These are phyloP conservation scores for Asteroscopus sphinx DNA, from an alignment of 2,888 invertebrate genomes.

Conservation along the genomic window DNA sequence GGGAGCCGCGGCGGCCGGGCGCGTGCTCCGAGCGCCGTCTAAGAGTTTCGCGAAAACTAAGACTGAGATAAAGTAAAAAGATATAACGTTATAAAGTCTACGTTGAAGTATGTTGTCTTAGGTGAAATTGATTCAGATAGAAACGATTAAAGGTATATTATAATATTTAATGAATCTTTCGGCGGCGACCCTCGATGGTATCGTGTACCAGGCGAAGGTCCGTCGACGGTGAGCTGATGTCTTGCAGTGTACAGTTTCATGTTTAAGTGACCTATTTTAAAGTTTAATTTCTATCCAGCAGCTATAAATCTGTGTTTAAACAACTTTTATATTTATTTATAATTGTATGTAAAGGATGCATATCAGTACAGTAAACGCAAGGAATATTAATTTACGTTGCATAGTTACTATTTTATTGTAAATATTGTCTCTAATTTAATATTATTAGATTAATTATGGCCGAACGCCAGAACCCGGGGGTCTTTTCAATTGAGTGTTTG, in stretches of 20 bases:
- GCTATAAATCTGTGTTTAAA: conserved; percentile 87
- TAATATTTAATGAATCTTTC: conserved; percentile 87
- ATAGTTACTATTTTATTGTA: conserved; percentile 88
- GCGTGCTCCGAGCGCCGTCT: conserved; percentile 83
- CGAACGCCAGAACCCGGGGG: conserved; percentile 82
- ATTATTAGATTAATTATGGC: conserved; percentile 85
- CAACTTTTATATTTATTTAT: conserved; percentile 89
- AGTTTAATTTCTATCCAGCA: conserved; percentile 86
- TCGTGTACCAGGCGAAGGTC: conserved; percentile 47
- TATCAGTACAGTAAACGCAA: conserved; percentile 87
- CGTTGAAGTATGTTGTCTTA: conserved; percentile 87
- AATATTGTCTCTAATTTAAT: conserved; percentile 88
- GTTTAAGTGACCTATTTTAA: conserved; percentile 84
- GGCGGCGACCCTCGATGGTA: conserved; percentile 48
- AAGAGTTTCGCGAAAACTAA: conserved; percentile 88
- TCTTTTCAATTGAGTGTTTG: conserved; percentile 88
- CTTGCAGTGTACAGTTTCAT: conserved; percentile 85
- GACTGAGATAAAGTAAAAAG: conserved; percentile 88
- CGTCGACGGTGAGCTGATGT: conserved; percentile 70
- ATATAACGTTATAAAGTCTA: conserved; percentile 87
- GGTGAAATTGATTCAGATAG: conserved; percentile 89
- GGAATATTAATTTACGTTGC: conserved; percentile 85
- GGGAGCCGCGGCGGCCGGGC: conserved; percentile 69
- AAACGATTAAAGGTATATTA: conserved; percentile 84
- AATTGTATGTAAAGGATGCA: conserved; percentile 81